Evolutionary conservation across 2,888 invertebrate genomes (phyloP).

Genomic region (Mythimna loreyi): DNA sequence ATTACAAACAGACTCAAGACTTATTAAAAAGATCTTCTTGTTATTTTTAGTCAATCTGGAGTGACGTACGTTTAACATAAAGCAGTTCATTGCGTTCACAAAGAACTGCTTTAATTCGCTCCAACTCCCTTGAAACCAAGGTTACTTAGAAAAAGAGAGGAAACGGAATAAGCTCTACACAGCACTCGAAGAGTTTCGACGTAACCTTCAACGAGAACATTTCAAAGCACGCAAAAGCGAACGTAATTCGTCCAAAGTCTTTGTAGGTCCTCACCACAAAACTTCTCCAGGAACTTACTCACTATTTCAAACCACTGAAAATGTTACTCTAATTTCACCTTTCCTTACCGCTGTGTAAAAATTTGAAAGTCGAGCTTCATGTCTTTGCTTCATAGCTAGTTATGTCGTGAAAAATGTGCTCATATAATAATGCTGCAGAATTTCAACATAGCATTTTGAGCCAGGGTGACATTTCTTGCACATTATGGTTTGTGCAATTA

Average conservation of each 20-base stretch:
- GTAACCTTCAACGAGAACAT: slow-evolving; percentile 25
- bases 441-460: neutral
- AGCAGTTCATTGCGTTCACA: neutral
- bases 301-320: slow-evolving; percentile 21
- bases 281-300: slow-evolving; percentile 13
- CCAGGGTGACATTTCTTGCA: too few relatives aligned
- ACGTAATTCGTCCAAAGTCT: slow-evolving; percentile 24
- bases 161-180: slow-evolving; percentile 6
- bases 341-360: neutral
- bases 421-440: too few relatives aligned
- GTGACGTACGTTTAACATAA: too few relatives aligned
- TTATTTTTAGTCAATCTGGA: neutral
- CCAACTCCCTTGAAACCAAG: neutral
- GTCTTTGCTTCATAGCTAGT: neutral
- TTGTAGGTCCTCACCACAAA: slow-evolving; percentile 17
- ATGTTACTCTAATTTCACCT: slow-evolving; percentile 13
- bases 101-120: too few relatives aligned
- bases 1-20: neutral
- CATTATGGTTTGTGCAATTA: too few relatives aligned
- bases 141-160: neutral
- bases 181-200: neutral
- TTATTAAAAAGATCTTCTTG: neutral
- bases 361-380: neutral
- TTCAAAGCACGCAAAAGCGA: slow-evolving; percentile 24
- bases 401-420: neutral